Evolutionary conservation across 2,797 vertebrate species (phyloP).

Genomic region (Pseudochromis fuscus): DNA sequence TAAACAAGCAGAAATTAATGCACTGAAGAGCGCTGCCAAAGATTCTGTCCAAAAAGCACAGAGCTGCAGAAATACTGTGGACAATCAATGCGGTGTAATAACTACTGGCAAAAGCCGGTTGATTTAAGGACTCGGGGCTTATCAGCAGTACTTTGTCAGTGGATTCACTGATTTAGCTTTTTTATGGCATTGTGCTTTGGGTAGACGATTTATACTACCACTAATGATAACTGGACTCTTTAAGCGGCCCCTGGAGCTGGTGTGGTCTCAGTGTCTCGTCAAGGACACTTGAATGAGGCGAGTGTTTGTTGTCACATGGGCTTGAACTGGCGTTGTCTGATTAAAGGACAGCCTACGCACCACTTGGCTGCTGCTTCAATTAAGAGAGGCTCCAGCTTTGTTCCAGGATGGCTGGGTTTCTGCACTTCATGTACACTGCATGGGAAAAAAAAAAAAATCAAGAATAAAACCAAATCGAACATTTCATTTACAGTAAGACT

Average conservation of each 20-base stretch:
- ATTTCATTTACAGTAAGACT: background rate
- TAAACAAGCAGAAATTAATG: constrained; percentile 67
- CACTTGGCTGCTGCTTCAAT: constrained; percentile 11
- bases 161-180: constrained; percentile 38
- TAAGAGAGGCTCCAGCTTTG: constrained; percentile 30
- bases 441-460: background rate
- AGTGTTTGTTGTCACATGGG: constrained; percentile 31
- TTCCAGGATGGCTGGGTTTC: constrained; percentile 4
- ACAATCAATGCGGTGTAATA: constrained; percentile 61
- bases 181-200: constrained; percentile 29
- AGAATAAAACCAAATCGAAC: background rate
- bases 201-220: constrained; percentile 1
- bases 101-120: constrained; percentile 26
- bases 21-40: constrained; percentile 39
- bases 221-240: constrained; percentile 7
- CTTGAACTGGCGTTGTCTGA: constrained; percentile 28
- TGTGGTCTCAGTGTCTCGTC: constrained; percentile 10
- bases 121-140: constrained; percentile 51
- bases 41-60: constrained; percentile 54
- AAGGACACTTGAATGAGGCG: constrained; percentile 35
- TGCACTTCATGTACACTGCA: background rate
- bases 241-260: background rate
- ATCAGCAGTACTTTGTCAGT: constrained; percentile 45
- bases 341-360: constrained; percentile 39
- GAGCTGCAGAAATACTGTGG: constrained; percentile 50